Evolutionary conservation across 2,888 invertebrate species (phyloP), one percentile per base, ranked within the genome.

Genomic region (Holacanthella duospinosa): DNA sequence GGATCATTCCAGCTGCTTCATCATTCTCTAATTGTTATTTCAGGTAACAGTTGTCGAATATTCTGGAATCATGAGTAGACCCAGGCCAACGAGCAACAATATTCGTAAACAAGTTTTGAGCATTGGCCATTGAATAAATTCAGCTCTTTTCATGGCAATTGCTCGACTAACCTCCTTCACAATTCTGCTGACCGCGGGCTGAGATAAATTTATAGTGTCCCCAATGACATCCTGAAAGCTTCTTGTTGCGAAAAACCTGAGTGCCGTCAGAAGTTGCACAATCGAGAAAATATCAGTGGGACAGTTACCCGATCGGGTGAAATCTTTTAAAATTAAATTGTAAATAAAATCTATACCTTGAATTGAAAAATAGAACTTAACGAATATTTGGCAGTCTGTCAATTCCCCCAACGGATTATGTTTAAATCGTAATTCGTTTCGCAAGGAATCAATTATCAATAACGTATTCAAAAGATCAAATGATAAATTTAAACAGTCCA

Each of bases 191-290:
- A 65, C 57, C 1, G 64, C 60, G 1, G 64, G 24, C 29, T 66
- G 66, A 12, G 25, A 48, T 2, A 66, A n/a, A 1, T 44, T 19
- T 16, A 54, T 24, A 1, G 62, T 12, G 29, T 68, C 66, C 0
- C 56, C 59, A 26, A 61, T 44, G 0, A 59, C 57, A 12, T 59
- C 21, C 60, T 68, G 68, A 36, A 66, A 64, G 1, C 44, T 58
- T 16, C 66, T 63, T 0, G 67, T 62, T 3, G 48, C 62, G 29
- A 59, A 68, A 43, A 61, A 68, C 1, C 63, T 29, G 0, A 62
- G 9, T 12, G 48, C 62, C 1, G 43, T 56, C 1, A 62, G 28
- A 12, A 68, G 25, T 29, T 68, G 65, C 6, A 48, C 16, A 21
- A n/a, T 4, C 4, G 48, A 21, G n/a, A n/a, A 21, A 21, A 48